phyloP scores from a whole-genome alignment of 2,888 invertebrate genomes.

The Julus scanicus region DNA sequence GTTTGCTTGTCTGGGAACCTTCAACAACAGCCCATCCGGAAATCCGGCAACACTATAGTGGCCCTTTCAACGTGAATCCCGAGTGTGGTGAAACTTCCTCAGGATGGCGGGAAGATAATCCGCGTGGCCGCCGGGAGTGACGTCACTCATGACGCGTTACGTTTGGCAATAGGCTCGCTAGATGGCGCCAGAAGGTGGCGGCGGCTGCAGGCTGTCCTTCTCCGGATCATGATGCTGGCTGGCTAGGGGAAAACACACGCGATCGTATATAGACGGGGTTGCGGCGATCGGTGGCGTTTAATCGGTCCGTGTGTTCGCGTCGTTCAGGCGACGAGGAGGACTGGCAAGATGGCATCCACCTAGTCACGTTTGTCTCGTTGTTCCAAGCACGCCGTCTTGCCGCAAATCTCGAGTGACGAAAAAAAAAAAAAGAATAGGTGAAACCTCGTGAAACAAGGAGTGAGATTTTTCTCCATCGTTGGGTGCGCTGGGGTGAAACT shows the following conservation, averaged over 20 bases:
- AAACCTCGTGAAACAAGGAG: neutral
- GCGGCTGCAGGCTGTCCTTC: neutral
- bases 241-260: neutral
- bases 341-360: slow-evolving; percentile 30
- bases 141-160: neutral
- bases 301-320: slow-evolving; percentile 9
- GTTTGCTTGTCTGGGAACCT: too few species aligned
- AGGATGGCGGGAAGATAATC: neutral
- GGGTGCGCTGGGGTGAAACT: neutral
- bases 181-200: neutral
- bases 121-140: neutral
- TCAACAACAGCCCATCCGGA: too few species aligned
- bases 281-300: neutral
- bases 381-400: neutral
- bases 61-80: too few species aligned
- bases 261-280: neutral
- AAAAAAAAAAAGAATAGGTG: neutral
- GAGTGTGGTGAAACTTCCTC: neutral
- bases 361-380: neutral
- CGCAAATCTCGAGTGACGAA: neutral
- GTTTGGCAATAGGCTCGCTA: neutral
- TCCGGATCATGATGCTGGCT: neutral
- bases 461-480: neutral
- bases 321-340: neutral
- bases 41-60: too few species aligned